Evolutionary conservation across 2,113 vertebrate species (phyloP).

Genomic region (Brachionichthys hirsutus): DNA sequence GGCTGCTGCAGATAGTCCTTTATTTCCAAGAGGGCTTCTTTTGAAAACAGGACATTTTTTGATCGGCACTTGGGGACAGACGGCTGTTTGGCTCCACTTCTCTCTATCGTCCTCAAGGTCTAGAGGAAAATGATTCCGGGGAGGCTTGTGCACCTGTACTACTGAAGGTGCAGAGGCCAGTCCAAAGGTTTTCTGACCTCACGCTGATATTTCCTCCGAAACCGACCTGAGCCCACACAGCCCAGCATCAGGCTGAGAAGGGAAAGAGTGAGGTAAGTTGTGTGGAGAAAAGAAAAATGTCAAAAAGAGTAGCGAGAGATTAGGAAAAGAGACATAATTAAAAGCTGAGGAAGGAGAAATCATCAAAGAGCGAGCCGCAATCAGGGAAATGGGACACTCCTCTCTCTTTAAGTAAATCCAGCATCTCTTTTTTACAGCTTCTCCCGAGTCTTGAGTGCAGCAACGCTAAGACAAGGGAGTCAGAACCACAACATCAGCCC

Average conservation of each 20-base stretch:
- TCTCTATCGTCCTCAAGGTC: slow-evolving; percentile 48
- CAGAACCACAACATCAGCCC: slow-evolving; percentile 38
- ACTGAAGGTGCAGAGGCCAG: slow-evolving; percentile 59
- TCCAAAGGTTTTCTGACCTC: too few species aligned
- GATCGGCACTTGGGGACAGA: slow-evolving; percentile 45
- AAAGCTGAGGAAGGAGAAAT: slow-evolving; percentile 7
- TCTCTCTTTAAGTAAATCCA: slow-evolving; percentile 32
- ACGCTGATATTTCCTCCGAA: slow-evolving; percentile 46
- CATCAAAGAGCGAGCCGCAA: slow-evolving; percentile 12
- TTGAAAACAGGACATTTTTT: slow-evolving; percentile 72
- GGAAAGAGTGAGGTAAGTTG: slow-evolving; percentile 53
- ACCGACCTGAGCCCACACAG: slow-evolving; percentile 21
- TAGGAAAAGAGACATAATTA: slow-evolving; percentile 21
- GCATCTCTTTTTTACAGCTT: slow-evolving; percentile 31
- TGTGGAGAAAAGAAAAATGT: slow-evolving; percentile 12
- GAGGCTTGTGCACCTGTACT: slow-evolving; percentile 37
- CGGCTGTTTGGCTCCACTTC: slow-evolving; percentile 53
- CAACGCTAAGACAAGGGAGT: slow-evolving; percentile 31
- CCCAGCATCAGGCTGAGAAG: slow-evolving; percentile 22
- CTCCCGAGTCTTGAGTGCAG: slow-evolving; percentile 32
- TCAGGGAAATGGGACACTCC: slow-evolving; percentile 30
- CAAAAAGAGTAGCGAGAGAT: slow-evolving; percentile 18
- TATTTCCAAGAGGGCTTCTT: slow-evolving; percentile 63
- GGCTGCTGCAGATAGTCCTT: slow-evolving; percentile 57
- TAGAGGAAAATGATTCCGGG: slow-evolving; percentile 39